Conservation (phyloP, 35 echinoderm and acorn worm genomes). For the Antedon bifida region DNA sequence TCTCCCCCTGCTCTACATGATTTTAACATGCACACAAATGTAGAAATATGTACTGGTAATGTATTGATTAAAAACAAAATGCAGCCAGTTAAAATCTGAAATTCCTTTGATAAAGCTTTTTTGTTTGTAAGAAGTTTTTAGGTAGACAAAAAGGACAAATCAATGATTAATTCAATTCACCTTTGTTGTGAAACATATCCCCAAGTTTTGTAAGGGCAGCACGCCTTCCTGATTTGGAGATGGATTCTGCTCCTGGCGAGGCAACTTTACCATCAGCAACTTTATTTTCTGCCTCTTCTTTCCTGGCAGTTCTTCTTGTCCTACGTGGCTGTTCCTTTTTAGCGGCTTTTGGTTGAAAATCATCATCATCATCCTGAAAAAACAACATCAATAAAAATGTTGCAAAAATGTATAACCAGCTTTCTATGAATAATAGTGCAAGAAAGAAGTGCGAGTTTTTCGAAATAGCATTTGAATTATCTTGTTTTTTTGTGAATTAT, state of each 20-base stretch:
- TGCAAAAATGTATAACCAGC: neutral
- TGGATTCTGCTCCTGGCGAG: slow-evolving; percentile 20
- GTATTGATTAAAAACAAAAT: too few species aligned
- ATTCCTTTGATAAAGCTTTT: too few species aligned
- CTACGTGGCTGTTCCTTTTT: neutral
- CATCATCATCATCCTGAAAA: neutral
- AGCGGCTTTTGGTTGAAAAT: neutral
- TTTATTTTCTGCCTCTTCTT: neutral
- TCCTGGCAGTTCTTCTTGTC: neutral
- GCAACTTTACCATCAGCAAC: neutral
- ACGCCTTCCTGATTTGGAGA: slow-evolving; percentile 16
- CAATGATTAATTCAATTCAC: neutral
- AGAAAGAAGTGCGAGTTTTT: too few species aligned
- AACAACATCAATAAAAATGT: neutral
- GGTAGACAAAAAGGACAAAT: too few species aligned
- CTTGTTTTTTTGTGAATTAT: too few species aligned
- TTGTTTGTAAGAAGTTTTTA: too few species aligned
- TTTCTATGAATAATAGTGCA: neutral
- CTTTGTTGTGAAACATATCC: slow-evolving; percentile 50
- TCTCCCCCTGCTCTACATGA: too few species aligned
- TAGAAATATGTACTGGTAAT: too few species aligned
- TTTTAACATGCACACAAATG: too few species aligned
- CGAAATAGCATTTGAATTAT: too few species aligned
- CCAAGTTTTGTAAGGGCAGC: slow-evolving; percentile 60
- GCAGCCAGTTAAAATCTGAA: too few species aligned